phyloP scores from a whole-genome alignment of 2,113 vertebrate genomes.

The Dasyurus viverrinus region DNA sequence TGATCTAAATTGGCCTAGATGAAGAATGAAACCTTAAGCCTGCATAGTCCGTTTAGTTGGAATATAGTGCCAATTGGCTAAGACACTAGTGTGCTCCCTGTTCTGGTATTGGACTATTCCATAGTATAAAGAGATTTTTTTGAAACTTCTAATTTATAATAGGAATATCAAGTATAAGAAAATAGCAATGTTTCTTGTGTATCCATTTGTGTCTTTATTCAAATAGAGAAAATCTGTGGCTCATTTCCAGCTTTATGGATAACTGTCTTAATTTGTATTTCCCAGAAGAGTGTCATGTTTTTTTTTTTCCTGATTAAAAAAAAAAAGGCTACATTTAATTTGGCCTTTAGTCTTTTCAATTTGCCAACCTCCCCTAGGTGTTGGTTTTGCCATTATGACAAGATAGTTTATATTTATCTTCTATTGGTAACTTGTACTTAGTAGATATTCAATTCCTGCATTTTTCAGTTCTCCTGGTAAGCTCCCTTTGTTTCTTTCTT shows the following conservation, averaged over 20 bases:
- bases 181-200: neutral
- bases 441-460: neutral
- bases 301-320: conserved; percentile 4
- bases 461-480: neutral
- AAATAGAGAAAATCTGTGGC: neutral
- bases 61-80: neutral
- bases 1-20: neutral
- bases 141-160: neutral
- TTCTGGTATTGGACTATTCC: neutral
- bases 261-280: neutral
- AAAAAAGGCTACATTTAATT: neutral
- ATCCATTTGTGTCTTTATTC: neutral
- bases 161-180: neutral
- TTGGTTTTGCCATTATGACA: neutral
- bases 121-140: neutral
- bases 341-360: conserved; percentile 10
- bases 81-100: neutral
- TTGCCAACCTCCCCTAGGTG: neutral
- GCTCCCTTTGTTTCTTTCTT: neutral
- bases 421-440: neutral
- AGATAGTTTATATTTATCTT: neutral
- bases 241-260: neutral
- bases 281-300: neutral
- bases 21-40: neutral
- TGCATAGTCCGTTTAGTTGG: neutral